phyloP scores from a whole-genome alignment of 2,888 invertebrate species.

The Aporophyla nigra region DNA sequence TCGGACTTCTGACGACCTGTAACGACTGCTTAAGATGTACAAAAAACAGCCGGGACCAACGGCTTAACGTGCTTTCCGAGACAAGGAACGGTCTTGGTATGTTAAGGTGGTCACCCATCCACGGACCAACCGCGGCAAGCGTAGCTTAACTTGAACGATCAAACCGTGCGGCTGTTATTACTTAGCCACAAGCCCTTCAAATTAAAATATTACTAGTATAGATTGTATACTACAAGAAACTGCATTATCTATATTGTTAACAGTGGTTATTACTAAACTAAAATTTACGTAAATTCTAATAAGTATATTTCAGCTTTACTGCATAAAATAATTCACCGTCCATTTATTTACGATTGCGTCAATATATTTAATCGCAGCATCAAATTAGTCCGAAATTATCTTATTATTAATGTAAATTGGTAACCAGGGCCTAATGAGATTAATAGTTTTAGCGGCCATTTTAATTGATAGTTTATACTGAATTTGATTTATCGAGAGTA shows the following conservation, averaged over 20 bases:
- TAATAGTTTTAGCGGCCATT: conserved; percentile 60
- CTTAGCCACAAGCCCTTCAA: too few relatives aligned
- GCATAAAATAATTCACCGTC: conserved; percentile 3
- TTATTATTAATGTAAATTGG: conserved; percentile 61
- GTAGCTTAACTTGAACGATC: too few relatives aligned
- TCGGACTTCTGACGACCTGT: too few relatives aligned
- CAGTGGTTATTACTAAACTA: neutral
- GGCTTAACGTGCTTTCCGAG: too few relatives aligned
- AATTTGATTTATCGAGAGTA: conserved; percentile 57
- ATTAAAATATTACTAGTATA: too few relatives aligned
- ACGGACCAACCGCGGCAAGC: too few relatives aligned
- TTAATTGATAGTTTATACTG: conserved; percentile 57
- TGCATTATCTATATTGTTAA: neutral
- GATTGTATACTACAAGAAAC: neutral
- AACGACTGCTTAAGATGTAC: too few relatives aligned
- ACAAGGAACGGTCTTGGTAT: too few relatives aligned
- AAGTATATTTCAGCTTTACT: neutral
- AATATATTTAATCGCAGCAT: conserved; percentile 37
- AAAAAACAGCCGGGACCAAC: too few relatives aligned
- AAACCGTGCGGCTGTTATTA: too few relatives aligned
- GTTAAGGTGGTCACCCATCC: too few relatives aligned
- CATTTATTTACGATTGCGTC: conserved; percentile 23
- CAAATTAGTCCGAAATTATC: conserved; percentile 38
- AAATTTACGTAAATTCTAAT: neutral
- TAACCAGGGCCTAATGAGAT: conserved; percentile 54